Percentiles rank a stretch among this genome's conserved stretches.
Conservation (phyloP, 2,113 vertebrate species). For the Vicugna pacos region DNA sequence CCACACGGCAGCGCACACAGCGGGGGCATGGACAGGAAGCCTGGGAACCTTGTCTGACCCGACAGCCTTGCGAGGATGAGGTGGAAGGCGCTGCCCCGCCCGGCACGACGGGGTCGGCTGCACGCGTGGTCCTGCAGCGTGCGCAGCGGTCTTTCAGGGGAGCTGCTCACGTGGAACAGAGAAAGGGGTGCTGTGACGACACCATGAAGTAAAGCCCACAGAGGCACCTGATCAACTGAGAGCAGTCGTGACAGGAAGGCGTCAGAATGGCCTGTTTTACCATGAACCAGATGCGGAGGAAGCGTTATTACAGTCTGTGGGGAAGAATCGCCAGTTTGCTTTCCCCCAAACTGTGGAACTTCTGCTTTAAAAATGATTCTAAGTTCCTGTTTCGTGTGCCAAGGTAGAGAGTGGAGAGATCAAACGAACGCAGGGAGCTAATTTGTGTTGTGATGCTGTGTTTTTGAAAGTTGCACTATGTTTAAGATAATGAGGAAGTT, state of each 20-base stretch:
- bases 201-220: constrained; percentile 70
- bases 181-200: constrained; percentile 79
- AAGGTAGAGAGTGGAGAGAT: constrained; percentile 90
- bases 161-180: constrained; percentile 72
- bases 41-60: constrained; percentile 92
- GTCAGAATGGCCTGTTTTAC: constrained; percentile 83
- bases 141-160: constrained; percentile 86
- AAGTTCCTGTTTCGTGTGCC: constrained; percentile 95
- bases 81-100: too few relatives aligned
- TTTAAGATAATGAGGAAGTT: constrained; percentile 89
- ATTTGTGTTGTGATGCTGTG: constrained; percentile 89
- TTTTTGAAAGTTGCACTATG: constrained; percentile 97
- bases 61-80: too few relatives aligned
- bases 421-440: constrained; percentile 88
- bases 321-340: constrained; percentile 88
- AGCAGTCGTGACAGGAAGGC: constrained; percentile 87
- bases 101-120: too few relatives aligned
- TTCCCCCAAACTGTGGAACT: constrained; percentile 76
- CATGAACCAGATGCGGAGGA: constrained; percentile 81
- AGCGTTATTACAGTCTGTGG: constrained; percentile 83
- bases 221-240: constrained; percentile 88
- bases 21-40: constrained; percentile 90
- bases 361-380: constrained; percentile 84
- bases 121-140: not conserved
- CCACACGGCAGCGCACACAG: constrained; percentile 94